A percentile compares a stretch with the other conserved stretches of the same genome.
These are phyloP conservation scores for Misgurnus anguillicaudatus DNA, from an alignment of 2,113 vertebrate species.

Conservation along the genomic window DNA sequence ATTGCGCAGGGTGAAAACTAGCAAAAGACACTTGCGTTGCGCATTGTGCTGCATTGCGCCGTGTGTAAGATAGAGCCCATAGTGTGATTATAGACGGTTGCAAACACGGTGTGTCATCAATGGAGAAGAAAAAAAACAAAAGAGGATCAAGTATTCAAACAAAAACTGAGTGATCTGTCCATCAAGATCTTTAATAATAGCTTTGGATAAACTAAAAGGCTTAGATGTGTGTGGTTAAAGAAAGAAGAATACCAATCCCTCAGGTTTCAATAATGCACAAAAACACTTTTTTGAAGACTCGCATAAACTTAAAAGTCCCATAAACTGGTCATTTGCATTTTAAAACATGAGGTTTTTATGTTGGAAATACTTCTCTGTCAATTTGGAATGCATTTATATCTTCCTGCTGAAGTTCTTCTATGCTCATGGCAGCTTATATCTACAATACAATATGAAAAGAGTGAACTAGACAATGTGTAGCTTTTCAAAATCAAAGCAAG, in stretches of 20 bases:
- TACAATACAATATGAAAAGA: neutral
- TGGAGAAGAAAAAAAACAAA: neutral
- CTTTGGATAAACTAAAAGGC: neutral
- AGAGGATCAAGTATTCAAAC: neutral
- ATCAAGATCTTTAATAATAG: conserved; percentile 46
- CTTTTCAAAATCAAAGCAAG: conserved; percentile 8
- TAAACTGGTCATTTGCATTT: conserved; percentile 40
- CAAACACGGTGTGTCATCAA: neutral
- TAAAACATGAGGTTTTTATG: conserved; percentile 16
- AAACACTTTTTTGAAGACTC: neutral
- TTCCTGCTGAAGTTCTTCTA: neutral
- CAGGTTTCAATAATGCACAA: conserved; percentile 17
- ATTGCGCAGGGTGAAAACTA: too few species aligned
- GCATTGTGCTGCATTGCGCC: too few species aligned
- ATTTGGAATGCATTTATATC: neutral
- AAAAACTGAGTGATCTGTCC: conserved; percentile 20
- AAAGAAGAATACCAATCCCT: neutral
- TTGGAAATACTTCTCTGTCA: conserved; percentile 6
- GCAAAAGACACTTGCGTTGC: too few species aligned
- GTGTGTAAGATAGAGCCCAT: too few species aligned
- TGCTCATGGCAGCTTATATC: conserved; percentile 6
- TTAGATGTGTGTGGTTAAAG: conserved; percentile 35
- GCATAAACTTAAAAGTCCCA: conserved; percentile 32
- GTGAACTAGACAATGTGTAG: neutral
- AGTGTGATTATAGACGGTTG: neutral